Evolutionary conservation across 37 sponge, comb jelly and placozoan genomes (phyloP), one percentile per base, ranked within the genome.

Genomic region (Beroe forskalii): DNA sequence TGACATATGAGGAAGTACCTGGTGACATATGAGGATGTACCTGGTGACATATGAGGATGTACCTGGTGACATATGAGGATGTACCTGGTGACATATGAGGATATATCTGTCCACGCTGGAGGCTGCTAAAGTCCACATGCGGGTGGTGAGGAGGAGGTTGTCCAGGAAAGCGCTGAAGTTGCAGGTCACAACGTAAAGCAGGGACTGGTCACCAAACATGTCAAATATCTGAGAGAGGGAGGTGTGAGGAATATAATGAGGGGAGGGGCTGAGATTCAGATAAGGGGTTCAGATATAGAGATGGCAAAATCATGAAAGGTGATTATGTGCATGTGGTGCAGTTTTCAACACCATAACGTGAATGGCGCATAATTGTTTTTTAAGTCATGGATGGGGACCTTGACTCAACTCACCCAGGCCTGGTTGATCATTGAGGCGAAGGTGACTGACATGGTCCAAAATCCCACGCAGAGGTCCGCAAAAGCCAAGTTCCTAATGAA

Each of bases 141-240:
- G 23, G 35, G 75, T 39, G 4, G 75, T 72, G 23, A 72, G 30
- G 22, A 72, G 75, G 1, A 37, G 40, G 22, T 72, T 72, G 20
- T 80, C 86, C 48, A 80, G 86, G 48, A 80, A 80, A 44, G 86
- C 86, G 22, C 86, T 80, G 55, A 80, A 80, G 55, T 80, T 80
- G 42, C 86, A 80, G 4, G 86, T 80, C 30, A 80, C 55, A 23
- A 22, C 23, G 55, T 80, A 80, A 19, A 80, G 48, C 23, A 38
- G 86, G 14, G 86, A 80, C 9, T 80, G 38, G 27, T 42, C 48
- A 23, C 86, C 86, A 9, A 37, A 32, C 19, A 80, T 22, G 35
- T 80, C 48, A 38, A 80, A 80, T 40, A 80, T 80, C 86, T 80
- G 86, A 80, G 28, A 44, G 28, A 24, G 6, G 28, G 20, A n/a